Percentiles rank a stretch among this genome's conserved stretches.
These are phyloP conservation scores for Anarsia innoxiella DNA, from an alignment of 2,888 invertebrate species.

Conservation along the genomic window DNA sequence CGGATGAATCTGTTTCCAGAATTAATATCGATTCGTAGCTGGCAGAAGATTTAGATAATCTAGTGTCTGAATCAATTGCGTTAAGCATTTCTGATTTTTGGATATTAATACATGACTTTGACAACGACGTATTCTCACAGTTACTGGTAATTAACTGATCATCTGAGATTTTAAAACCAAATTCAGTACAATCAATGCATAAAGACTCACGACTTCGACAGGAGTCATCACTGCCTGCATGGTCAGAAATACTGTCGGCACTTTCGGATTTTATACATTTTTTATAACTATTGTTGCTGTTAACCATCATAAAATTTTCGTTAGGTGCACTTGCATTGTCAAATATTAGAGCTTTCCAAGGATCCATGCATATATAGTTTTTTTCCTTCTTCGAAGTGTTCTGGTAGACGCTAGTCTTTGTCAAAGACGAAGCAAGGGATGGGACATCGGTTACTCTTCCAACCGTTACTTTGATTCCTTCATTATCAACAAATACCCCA, in stretches of 20 bases:
- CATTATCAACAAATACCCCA: conserved; percentile 45
- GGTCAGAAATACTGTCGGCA: too few relatives aligned
- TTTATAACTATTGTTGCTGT: not conserved
- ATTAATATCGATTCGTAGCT: not conserved
- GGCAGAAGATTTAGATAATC: not conserved
- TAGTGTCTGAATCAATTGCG: not conserved
- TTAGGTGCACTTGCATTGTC: not conserved
- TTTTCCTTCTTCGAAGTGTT: not conserved
- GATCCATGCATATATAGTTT: not conserved
- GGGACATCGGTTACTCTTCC: conserved; percentile 37
- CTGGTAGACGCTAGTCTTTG: too few relatives aligned
- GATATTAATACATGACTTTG: not conserved
- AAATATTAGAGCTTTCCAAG: not conserved
- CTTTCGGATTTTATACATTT: not conserved
- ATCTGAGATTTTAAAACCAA: not conserved
- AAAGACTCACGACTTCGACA: too few relatives aligned
- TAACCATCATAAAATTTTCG: not conserved
- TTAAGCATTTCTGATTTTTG: not conserved
- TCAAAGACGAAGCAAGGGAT: conserved; percentile 24
- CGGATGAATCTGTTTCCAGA: not conserved
- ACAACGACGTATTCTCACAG: not conserved
- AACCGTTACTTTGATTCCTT: conserved; percentile 51
- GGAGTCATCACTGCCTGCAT: too few relatives aligned
- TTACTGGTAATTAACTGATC: not conserved
- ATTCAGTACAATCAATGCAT: too few relatives aligned